phyloP scores from a whole-genome alignment of 1,140 invertebrate species.

The Nymphalis io region DNA sequence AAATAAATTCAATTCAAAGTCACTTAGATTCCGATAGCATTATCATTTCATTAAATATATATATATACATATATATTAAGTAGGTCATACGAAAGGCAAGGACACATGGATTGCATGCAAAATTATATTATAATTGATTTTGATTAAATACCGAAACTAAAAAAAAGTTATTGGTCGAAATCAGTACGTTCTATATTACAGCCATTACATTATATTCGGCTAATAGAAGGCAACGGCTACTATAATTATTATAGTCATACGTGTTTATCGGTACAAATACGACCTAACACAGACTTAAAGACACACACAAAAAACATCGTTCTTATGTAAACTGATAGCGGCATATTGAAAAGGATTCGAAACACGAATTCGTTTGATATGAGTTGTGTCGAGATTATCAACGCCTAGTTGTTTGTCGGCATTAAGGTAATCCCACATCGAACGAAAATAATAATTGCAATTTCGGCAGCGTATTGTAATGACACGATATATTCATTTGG shows the following conservation, averaged over 20 bases:
- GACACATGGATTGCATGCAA: too few species aligned
- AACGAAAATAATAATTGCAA: background rate
- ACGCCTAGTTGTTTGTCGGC: slow-evolving; percentile 52
- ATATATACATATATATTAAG: too few species aligned
- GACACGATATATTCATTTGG: too few species aligned
- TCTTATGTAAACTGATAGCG: slow-evolving; percentile 62
- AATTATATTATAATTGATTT: too few species aligned
- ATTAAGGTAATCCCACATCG: slow-evolving; percentile 9
- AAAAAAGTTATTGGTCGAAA: too few species aligned
- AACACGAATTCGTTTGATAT: slow-evolving; percentile 74
- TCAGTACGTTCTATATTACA: background rate
- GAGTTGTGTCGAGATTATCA: slow-evolving; percentile 66
- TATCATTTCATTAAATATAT: too few species aligned
- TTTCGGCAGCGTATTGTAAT: background rate
- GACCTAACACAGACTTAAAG: background rate
- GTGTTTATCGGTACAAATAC: background rate
- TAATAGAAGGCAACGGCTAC: background rate
- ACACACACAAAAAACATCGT: slow-evolving; percentile 3
- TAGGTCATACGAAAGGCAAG: too few species aligned
- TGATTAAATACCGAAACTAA: too few species aligned
- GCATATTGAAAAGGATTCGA: slow-evolving; percentile 62
- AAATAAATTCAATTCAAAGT: too few species aligned
- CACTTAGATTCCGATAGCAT: too few species aligned
- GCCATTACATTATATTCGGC: too few species aligned
- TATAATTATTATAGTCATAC: background rate